These are phyloP conservation scores for Habrosyne pyritoides DNA, from an alignment of 2,888 invertebrate species.

Conservation along the genomic window DNA sequence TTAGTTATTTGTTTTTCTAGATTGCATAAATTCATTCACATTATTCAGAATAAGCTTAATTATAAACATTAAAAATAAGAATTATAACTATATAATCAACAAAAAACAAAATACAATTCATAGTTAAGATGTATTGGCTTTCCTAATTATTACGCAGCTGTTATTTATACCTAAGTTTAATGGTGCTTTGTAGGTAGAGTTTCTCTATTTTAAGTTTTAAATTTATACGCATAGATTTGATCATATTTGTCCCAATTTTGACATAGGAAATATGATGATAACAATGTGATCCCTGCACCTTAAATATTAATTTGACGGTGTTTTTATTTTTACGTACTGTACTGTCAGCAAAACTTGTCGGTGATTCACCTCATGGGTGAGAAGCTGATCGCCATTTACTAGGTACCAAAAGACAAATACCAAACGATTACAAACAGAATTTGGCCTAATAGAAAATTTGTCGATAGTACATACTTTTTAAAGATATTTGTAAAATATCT, in stretches of 20 bases:
- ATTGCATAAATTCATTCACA: background rate
- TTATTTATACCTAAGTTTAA: slow-evolving; percentile 7
- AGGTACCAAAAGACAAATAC: too few relatives aligned
- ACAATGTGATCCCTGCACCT: too few relatives aligned
- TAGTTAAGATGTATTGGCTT: slow-evolving; percentile 22
- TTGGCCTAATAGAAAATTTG: too few relatives aligned
- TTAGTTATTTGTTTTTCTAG: background rate
- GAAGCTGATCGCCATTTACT: too few relatives aligned
- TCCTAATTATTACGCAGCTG: slow-evolving; percentile 5
- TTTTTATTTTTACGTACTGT: too few relatives aligned
- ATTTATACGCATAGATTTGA: background rate
- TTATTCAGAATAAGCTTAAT: background rate
- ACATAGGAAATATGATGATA: background rate
- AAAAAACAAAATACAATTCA: background rate
- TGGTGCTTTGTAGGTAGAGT: slow-evolving; percentile 11
- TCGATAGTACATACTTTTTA: too few relatives aligned
- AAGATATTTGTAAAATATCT: too few relatives aligned
- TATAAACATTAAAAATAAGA: background rate
- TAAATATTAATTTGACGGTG: too few relatives aligned
- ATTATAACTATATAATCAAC: too few relatives aligned
- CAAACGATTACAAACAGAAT: too few relatives aligned
- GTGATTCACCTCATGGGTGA: too few relatives aligned
- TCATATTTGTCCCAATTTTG: background rate
- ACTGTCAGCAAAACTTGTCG: background rate
- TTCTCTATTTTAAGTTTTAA: slow-evolving; percentile 19